Evolutionary conservation across 2,888 invertebrate genomes (phyloP), one percentile per base, ranked within the genome.

Genomic region (Chaetogeoica ovagalla): DNA sequence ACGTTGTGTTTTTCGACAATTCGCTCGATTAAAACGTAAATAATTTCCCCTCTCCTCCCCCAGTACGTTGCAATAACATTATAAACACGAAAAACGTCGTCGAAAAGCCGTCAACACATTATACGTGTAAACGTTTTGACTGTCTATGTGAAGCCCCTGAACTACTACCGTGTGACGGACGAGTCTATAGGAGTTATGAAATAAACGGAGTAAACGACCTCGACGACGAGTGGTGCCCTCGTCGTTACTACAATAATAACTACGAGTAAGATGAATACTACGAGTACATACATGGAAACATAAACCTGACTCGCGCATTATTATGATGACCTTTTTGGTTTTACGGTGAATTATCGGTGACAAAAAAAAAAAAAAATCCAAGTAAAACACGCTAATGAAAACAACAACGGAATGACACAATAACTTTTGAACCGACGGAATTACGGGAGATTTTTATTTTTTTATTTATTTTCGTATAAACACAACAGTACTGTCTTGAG

Each of bases 91-190:
- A 43, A 6, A 48, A 48, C 11, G 43, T 9, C 9, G 43, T 9
- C 7, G 3, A 13, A 19, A 55, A 19, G 19, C 11, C 43, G n/a
- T 57, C 23, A 66, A 75, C 23, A 66, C 59, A 66, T 57, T 6
- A 8, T n/a, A 68, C 75, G 23, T 2, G 0, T 30, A 23, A 7
- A n/a, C 57, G 15, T 59, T 75, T 23, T 30, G 19, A 15, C 66
- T 75, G 66, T 43, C 75, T 75, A 75, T 30, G 0, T 23, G 21
- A 30, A 39, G 23, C 74, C 7, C 75, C 75, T 59, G 57, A 66
- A 75, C 30, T 30, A 30, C 66, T 74, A 43, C 23, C 11, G n/a
- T 13, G 11, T 13, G 11, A n/a, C 23, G 4, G 19, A 48, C 11
- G 11, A 43, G 43, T 43, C 6, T 9, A 13, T 11, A 48, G 11